Percentiles rank a stretch among this genome's conserved stretches.
Evolutionary conservation across 2,797 vertebrate genomes (phyloP).

Genomic region (Oreochromis grahami): DNA sequence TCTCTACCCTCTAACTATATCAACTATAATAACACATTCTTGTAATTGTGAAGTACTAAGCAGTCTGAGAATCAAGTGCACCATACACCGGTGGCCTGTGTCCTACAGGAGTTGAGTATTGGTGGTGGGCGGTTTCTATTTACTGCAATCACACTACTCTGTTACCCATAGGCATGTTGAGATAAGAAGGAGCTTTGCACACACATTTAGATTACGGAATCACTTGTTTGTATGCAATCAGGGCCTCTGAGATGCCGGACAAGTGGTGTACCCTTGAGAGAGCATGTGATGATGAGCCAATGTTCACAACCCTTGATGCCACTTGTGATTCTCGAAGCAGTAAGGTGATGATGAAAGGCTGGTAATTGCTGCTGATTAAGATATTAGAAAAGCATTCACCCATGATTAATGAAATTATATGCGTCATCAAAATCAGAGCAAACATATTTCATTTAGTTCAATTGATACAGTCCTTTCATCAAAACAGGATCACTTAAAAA

Average conservation of each 20-base stretch:
- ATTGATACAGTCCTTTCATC: slow-evolving; percentile 45
- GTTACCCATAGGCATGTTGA: slow-evolving; percentile 35
- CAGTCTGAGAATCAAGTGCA: background rate
- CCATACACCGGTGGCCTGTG: slow-evolving; percentile 1
- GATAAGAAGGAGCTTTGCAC: slow-evolving; percentile 34
- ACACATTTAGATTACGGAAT: slow-evolving; percentile 21
- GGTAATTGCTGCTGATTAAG: slow-evolving; percentile 70
- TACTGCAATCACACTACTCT: slow-evolving; percentile 21
- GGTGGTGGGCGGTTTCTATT: slow-evolving; percentile 31
- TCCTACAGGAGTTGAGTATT: background rate
- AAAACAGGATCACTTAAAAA: slow-evolving; percentile 38
- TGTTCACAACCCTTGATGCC: slow-evolving; percentile 42
- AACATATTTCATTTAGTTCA: slow-evolving; percentile 56
- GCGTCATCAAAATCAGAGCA: slow-evolving; percentile 50
- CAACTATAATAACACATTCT: slow-evolving; percentile 34
- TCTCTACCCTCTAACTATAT: background rate
- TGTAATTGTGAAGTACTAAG: slow-evolving; percentile 14
- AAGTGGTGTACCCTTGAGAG: slow-evolving; percentile 18
- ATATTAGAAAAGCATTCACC: slow-evolving; percentile 62
- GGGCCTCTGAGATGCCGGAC: slow-evolving; percentile 35
- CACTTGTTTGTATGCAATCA: slow-evolving; percentile 49
- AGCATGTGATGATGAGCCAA: slow-evolving; percentile 30
- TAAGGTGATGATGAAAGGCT: slow-evolving; percentile 57
- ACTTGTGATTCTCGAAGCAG: slow-evolving; percentile 51
- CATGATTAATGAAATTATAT: slow-evolving; percentile 67